Evolutionary conservation across 2,888 invertebrate genomes (phyloP).

Genomic region (Byasa hedistus): DNA sequence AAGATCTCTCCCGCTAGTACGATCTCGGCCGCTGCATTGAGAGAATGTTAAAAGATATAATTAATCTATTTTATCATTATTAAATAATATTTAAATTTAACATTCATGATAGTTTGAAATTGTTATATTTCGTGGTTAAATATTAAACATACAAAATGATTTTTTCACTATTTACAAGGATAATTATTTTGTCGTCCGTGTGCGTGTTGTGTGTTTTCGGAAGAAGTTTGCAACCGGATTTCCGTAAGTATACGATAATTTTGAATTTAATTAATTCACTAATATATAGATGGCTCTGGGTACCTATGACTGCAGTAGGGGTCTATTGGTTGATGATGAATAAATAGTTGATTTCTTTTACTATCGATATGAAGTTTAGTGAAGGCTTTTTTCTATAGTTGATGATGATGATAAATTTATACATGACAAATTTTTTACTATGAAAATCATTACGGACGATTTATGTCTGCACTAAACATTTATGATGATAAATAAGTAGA

Average conservation of each 20-base stretch:
- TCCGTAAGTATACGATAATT: slow-evolving; percentile 26
- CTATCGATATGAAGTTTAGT: too few relatives aligned
- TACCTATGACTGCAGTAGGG: too few relatives aligned
- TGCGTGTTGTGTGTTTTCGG: slow-evolving; percentile 14
- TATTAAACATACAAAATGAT: background rate
- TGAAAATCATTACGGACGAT: too few relatives aligned
- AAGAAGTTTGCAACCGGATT: slow-evolving; percentile 28
- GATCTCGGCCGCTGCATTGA: slow-evolving; percentile 44
- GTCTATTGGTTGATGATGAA: too few relatives aligned
- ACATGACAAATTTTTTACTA: too few relatives aligned
- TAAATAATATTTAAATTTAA: background rate
- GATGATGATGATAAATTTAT: too few relatives aligned
- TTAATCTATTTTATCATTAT: background rate
- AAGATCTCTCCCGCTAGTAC: slow-evolving; percentile 54
- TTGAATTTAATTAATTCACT: background rate
- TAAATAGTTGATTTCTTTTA: too few relatives aligned
- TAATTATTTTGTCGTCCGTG: slow-evolving; percentile 10
- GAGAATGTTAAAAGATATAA: slow-evolving; percentile 34
- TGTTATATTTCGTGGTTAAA: background rate
- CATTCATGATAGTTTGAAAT: background rate
- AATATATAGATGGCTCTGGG: background rate
- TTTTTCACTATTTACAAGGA: background rate
- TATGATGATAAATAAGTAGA: too few relatives aligned
- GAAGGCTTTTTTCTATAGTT: too few relatives aligned
- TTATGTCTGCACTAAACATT: too few relatives aligned